Percentiles rank a stretch among this genome's conserved stretches.
Conservation (phyloP, 2,113 vertebrate genomes). For the Cephalopterus ornatus region DNA sequence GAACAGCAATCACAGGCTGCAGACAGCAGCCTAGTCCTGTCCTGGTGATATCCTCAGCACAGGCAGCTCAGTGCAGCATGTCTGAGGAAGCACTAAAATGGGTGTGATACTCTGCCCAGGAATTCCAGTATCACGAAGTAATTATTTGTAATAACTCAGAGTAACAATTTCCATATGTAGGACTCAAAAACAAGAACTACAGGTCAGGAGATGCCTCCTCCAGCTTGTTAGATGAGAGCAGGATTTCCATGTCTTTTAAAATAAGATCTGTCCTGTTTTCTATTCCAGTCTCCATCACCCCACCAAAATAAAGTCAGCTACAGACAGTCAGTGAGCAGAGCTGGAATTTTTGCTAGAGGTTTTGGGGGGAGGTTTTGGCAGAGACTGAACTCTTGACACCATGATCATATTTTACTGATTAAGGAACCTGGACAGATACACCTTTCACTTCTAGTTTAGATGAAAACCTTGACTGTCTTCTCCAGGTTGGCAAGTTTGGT, state of each 20-base stretch:
- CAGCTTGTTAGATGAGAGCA: background rate
- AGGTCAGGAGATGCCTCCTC: conserved; percentile 24
- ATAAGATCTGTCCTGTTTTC: background rate
- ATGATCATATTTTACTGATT: background rate
- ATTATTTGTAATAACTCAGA: conserved; percentile 31
- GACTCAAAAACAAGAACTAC: conserved; percentile 22
- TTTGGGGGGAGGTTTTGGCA: background rate
- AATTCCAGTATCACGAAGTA: conserved; percentile 43
- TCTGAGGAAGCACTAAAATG: background rate
- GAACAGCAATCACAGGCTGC: background rate
- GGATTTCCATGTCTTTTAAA: conserved; percentile 19
- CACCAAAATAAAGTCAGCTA: background rate
- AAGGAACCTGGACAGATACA: background rate
- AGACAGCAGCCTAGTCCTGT: background rate
- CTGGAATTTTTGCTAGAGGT: background rate
- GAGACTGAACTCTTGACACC: background rate
- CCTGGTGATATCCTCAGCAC: background rate
- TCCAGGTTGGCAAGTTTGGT: background rate
- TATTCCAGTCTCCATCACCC: background rate
- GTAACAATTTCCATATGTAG: conserved; percentile 56
- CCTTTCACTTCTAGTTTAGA: background rate
- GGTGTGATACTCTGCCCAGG: background rate
- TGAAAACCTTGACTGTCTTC: background rate
- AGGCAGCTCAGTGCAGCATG: background rate
- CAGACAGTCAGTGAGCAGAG: background rate